phyloP scores from a whole-genome alignment of 1,140 invertebrate species.

The Drusus annulatus region DNA sequence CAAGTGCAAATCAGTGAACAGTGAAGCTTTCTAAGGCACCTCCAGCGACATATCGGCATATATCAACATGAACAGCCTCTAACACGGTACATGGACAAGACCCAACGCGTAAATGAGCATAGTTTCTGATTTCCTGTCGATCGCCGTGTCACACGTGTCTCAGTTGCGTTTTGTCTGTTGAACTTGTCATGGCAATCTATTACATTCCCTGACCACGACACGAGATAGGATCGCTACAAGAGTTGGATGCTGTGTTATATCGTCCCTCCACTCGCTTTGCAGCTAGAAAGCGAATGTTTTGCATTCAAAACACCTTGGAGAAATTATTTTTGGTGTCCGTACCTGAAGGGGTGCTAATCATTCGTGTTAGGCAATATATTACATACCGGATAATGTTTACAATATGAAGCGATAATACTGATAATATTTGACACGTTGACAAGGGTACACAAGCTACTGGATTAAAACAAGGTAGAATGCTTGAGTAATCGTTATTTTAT shows the following conservation, averaged over 20 bases:
- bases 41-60: too few species aligned
- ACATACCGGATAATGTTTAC: too few species aligned
- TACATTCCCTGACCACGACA: slow-evolving; percentile 28
- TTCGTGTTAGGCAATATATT: too few species aligned
- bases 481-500: too few species aligned
- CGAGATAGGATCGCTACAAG: slow-evolving; percentile 13
- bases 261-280: not conserved
- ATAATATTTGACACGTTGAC: too few species aligned
- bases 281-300: slow-evolving; percentile 3
- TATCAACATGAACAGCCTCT: too few species aligned
- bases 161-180: not conserved
- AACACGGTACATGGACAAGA: not conserved
- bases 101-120: slow-evolving; percentile 13
- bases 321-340: not conserved
- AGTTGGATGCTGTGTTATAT: slow-evolving; percentile 16
- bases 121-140: slow-evolving; percentile 4
- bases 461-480: too few species aligned
- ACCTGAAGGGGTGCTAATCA: too few species aligned
- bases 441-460: too few species aligned
- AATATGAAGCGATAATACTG: too few species aligned
- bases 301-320: slow-evolving; percentile 21
- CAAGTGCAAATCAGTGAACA: too few species aligned
- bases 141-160: slow-evolving; percentile 2
- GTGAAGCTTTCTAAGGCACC: too few species aligned
- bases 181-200: slow-evolving; percentile 31